A percentile compares a stretch with the other conserved stretches of the same genome.
Evolutionary conservation across 2,113 vertebrate species (phyloP).

Genomic region (Mirounga angustirostris): DNA sequence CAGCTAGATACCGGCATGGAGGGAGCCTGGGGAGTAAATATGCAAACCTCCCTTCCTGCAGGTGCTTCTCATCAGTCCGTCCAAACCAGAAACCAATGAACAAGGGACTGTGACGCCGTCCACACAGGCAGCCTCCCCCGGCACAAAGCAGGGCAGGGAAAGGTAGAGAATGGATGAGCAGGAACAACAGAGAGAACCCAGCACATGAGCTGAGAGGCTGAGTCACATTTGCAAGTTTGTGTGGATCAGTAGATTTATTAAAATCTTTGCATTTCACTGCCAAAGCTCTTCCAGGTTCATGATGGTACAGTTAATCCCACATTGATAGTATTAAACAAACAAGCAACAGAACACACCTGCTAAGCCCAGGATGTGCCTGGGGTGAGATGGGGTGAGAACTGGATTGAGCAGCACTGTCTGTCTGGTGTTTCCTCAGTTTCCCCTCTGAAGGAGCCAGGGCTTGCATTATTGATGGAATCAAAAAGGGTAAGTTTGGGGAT

Average conservation of each 20-base stretch:
- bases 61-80: background rate
- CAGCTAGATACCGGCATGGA: background rate
- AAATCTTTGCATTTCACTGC: background rate
- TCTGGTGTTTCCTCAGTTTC: background rate
- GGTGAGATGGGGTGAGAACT: background rate
- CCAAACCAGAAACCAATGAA: background rate
- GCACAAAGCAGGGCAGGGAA: background rate
- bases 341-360: background rate
- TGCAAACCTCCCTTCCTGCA: background rate
- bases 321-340: background rate
- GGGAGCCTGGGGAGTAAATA: background rate
- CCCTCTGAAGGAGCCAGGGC: background rate
- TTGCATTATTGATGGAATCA: slow-evolving; percentile 50
- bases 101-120: background rate
- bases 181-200: background rate
- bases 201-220: background rate
- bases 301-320: background rate
- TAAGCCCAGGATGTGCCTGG: background rate
- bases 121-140: background rate
- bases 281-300: slow-evolving; percentile 3
- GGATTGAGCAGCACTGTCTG: background rate
- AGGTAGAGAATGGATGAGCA: background rate
- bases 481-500: background rate
- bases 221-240: background rate
- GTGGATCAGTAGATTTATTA: background rate